phyloP scores from a whole-genome alignment of 2,888 invertebrate species.

The Tuberolachnus salignus region DNA sequence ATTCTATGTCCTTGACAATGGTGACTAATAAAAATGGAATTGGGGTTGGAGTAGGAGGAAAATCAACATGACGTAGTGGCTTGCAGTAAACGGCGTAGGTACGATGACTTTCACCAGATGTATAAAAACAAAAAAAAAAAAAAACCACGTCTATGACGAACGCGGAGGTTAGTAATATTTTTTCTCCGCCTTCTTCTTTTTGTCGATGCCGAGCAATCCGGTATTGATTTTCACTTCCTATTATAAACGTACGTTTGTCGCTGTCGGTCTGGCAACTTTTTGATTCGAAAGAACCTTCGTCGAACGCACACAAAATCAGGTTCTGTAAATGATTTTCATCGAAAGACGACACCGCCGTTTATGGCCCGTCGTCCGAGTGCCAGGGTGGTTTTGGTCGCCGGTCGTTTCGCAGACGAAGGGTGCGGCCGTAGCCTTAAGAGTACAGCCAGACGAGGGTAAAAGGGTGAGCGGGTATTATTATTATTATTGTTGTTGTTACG shows the following conservation, averaged over 20 bases:
- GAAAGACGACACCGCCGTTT: slow-evolving; percentile 42
- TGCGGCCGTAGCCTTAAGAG: not conserved
- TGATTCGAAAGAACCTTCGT: slow-evolving; percentile 14
- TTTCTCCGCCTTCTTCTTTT: slow-evolving; percentile 20
- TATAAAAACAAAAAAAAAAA: too few relatives aligned
- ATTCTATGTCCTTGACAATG: slow-evolving; percentile 39
- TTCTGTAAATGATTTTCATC: not conserved
- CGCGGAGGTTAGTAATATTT: not conserved
- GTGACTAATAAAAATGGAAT: slow-evolving; percentile 33
- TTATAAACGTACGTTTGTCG: slow-evolving; percentile 15
- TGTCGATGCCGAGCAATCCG: slow-evolving; percentile 34
- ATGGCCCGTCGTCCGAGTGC: not conserved
- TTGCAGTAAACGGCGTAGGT: not conserved
- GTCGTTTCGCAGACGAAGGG: not conserved
- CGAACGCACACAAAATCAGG: not conserved
- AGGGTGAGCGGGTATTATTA: not conserved
- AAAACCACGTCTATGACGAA: slow-evolving; percentile 34
- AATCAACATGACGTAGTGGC: slow-evolving; percentile 7
- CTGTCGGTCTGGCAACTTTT: slow-evolving; percentile 36
- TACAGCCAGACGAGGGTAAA: not conserved
- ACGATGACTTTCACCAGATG: slow-evolving; percentile 49
- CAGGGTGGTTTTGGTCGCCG: slow-evolving; percentile 1
- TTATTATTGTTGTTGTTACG: not conserved
- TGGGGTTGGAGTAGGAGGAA: not conserved
- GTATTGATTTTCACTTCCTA: slow-evolving; percentile 54